Base-by-base conservation (phyloP, 2,797 vertebrate genomes). In the Gymnothorax javanicus region DNA sequence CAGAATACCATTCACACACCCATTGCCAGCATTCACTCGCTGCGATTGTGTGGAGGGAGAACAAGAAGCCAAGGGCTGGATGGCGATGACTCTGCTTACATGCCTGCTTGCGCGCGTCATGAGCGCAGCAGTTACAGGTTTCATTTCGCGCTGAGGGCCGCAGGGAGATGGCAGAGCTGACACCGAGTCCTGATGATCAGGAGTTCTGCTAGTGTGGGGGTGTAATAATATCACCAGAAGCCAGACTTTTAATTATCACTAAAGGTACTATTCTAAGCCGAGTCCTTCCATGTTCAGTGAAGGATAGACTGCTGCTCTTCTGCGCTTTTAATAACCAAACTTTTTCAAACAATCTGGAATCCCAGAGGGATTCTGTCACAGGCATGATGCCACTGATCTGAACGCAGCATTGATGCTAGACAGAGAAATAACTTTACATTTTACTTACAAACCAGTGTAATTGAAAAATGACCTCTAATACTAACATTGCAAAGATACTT, bases 1-100 rank as follows among this genome's bases (percentile, higher is more conserved):
- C 43, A n/a, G 83, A 59, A 69, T 67, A 64, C 85, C 64, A 75
- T 86, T 86, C 85, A 25, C 77, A 27, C 64, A 54, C 50, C 83
- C 83, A 83, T 88, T 87, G 88, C 57, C 25, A 54, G 50, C 64
- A 56, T 85, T 83, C 77, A 87, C 83, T 83, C 77, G 85, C 83
- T 67, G 71, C 84, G 84, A 87, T 89, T 82, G 79, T 15, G 62
- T 59, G 57, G 27, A 17, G n/a, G 62, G 71, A 57, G 13, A 81
- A 15, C 67, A 83, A 13, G 17, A 87, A 81, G 84, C 86, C 50
- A 50, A 69, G 71, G 81, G 82, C 79, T 79, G 59, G 23, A 79
- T 27, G 50, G 17, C 64, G 62, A 77, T 54, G 43, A n/a, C 20
- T 58, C 50, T 23, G 33, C 56, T 9, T 60, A 82, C 57, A 69